Conservation (phyloP, 1,140 invertebrate species). For the Drosophila kohkoa region DNA sequence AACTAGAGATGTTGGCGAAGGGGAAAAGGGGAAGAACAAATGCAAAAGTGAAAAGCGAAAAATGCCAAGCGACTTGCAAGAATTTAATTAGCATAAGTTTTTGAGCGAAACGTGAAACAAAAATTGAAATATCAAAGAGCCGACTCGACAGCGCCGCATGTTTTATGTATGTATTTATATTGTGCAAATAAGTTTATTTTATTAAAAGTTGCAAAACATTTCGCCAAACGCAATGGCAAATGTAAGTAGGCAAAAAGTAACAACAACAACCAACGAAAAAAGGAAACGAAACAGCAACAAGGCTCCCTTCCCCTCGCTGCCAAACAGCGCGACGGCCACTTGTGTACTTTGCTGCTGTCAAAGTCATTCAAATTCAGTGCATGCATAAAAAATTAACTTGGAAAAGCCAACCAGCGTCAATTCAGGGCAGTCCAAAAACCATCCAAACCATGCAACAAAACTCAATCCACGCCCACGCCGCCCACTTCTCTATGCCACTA, state of each 20-base stretch:
- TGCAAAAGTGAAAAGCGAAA: constrained; percentile 44
- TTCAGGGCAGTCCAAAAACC: constrained; percentile 5
- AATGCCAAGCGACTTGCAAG: constrained; percentile 55
- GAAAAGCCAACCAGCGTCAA: constrained; percentile 21
- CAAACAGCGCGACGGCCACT: constrained; percentile 45
- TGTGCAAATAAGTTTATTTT: constrained; percentile 69
- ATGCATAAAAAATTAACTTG: constrained; percentile 68
- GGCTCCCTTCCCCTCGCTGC: no score
- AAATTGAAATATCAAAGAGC: constrained; percentile 64
- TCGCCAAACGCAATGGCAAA: constrained; percentile 51
- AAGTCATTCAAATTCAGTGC: constrained; percentile 69
- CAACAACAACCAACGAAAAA: constrained; percentile 16
- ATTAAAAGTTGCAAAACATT: constrained; percentile 66
- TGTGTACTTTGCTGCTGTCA: constrained; percentile 59
- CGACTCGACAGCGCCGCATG: constrained; percentile 21
- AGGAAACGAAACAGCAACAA: constrained; percentile 5
- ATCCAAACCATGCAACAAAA: neutral
- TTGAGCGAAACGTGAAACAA: constrained; percentile 46
- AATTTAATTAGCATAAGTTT: constrained; percentile 67
- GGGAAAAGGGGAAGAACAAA: neutral
- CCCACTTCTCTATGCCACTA: constrained; percentile 20
- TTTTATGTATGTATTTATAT: constrained; percentile 60
- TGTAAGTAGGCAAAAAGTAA: constrained; percentile 48
- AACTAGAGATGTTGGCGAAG: no score
- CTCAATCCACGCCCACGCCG: neutral